Percentiles rank a stretch among this genome's conserved stretches.
Evolutionary conservation across 2,888 invertebrate species (phyloP).

Genomic region (Epirrhoe alternata): DNA sequence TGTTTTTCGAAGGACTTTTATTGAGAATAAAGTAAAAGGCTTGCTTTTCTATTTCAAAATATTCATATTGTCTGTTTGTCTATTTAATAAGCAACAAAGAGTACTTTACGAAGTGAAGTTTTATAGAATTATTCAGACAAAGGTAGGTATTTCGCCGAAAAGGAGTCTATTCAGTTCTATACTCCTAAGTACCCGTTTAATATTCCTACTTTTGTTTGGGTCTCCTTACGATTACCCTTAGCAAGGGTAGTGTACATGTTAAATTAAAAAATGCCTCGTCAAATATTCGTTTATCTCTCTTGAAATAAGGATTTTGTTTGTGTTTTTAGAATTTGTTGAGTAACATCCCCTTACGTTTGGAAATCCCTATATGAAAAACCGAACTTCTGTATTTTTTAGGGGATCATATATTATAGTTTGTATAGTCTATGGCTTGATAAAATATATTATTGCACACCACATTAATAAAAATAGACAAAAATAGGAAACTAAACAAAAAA

Average conservation of each 20-base stretch:
- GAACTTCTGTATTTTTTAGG: neutral
- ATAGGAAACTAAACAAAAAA: too few species aligned
- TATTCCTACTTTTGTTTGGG: slow-evolving; percentile 3
- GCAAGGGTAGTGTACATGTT: neutral
- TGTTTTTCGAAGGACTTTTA: too few species aligned
- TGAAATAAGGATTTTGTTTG: neutral
- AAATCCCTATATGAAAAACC: neutral
- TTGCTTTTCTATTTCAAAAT: slow-evolving; percentile 6
- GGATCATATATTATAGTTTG: too few species aligned
- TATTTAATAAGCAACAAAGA: slow-evolving; percentile 34
- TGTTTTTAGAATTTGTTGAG: neutral
- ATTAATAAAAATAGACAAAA: too few species aligned
- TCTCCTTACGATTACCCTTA: neutral
- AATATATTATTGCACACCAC: too few species aligned
- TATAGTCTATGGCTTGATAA: too few species aligned
- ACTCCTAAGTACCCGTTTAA: slow-evolving; percentile 2
- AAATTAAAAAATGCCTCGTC: slow-evolving; percentile 12
- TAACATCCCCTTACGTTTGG: neutral
- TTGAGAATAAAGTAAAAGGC: too few species aligned
- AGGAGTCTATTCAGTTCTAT: neutral
- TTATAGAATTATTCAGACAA: slow-evolving; percentile 42
- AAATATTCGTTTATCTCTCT: slow-evolving; percentile 3
- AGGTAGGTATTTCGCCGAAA: slow-evolving; percentile 34
- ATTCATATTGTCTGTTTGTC: slow-evolving; percentile 29
- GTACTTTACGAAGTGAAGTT: slow-evolving; percentile 27